Evolutionary conservation across 1,140 invertebrate genomes (phyloP), one percentile per base, ranked within the genome.

Genomic region (Coptotermes formosanus): DNA sequence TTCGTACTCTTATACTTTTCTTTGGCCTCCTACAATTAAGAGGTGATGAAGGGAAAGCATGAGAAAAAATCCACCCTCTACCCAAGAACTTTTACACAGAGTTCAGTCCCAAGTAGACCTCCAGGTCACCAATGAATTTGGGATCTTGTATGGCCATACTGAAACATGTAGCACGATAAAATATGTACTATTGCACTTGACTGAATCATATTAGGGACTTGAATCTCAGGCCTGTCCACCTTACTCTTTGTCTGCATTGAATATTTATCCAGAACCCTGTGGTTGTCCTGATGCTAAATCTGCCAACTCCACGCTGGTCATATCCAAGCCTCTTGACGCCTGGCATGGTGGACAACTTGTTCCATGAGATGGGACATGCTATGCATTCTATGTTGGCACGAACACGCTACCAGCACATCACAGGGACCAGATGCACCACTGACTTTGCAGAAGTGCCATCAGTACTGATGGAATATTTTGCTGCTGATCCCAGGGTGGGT

Each of bases 291-390:
- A 98, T 99, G 95, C 91, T 99, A 84, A 98, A 97, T 87, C 92
- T 99, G 83, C 94, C 94, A 25, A 91, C 94, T 6, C 95, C 96
- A 1, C 92, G 93, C 87, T 95, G 95, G 93, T 93, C 93, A 1
- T 94, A 92, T 84, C 98, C 97, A 6, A 95, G 96, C 55, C 91
- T 99, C 64, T 92, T 99, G 38, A 95, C 94, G 59, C 96, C 97
- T 1, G 93, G 94, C 25, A 95, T 96, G 87, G 95, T 99, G 21
- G 98, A 99, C 90, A 99, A 99, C 92, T 91, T 99, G 48, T 99
- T 99, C 91, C 99, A 99, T 90, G 99, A 99, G 93, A 97, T 99
- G 96, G 99, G 99, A 0, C 99, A 99, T 92, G 99, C 99, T 12
- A 96, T 99, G 93, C 99, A 99, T 91, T 99, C 98, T 11, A 99